Evolutionary conservation across 2,888 invertebrate genomes (phyloP).

Genomic region (Amiota mariae): DNA sequence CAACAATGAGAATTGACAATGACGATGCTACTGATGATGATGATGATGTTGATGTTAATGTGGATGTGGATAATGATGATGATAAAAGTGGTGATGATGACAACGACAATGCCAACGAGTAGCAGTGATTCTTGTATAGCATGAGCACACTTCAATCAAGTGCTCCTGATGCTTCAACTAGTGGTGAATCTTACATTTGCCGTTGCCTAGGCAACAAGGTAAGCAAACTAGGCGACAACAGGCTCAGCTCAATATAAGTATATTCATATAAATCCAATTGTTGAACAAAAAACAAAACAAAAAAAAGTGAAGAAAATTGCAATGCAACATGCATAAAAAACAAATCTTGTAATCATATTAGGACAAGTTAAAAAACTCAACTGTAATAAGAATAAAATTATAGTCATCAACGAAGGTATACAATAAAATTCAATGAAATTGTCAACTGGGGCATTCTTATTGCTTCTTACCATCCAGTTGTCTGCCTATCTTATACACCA

Average conservation of each 20-base stretch:
- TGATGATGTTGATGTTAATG: conserved; percentile 41
- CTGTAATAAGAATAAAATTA: conserved; percentile 51
- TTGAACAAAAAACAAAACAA: too few relatives aligned
- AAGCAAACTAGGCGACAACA: neutral
- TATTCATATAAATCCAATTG: conserved; percentile 52
- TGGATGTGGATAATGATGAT: conserved; percentile 37
- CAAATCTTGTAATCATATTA: conserved; percentile 61
- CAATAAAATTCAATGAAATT: neutral
- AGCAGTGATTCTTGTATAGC: conserved; percentile 14
- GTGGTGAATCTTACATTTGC: too few relatives aligned
- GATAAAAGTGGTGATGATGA: neutral
- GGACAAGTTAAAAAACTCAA: conserved; percentile 63
- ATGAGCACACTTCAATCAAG: conserved; percentile 16
- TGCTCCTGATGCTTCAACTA: neutral
- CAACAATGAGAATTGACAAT: neutral
- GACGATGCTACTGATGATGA: neutral
- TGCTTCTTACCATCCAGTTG: neutral
- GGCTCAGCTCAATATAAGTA: neutral
- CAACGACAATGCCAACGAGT: conserved; percentile 13
- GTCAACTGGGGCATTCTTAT: neutral
- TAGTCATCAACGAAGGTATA: conserved; percentile 34
- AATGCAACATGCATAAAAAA: conserved; percentile 2
- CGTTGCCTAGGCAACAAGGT: conserved; percentile 10
- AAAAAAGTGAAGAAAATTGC: conserved; percentile 1
- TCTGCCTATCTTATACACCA: neutral